phyloP scores from a whole-genome alignment of 1,140 invertebrate genomes.

The Zaprionus vittiger region DNA sequence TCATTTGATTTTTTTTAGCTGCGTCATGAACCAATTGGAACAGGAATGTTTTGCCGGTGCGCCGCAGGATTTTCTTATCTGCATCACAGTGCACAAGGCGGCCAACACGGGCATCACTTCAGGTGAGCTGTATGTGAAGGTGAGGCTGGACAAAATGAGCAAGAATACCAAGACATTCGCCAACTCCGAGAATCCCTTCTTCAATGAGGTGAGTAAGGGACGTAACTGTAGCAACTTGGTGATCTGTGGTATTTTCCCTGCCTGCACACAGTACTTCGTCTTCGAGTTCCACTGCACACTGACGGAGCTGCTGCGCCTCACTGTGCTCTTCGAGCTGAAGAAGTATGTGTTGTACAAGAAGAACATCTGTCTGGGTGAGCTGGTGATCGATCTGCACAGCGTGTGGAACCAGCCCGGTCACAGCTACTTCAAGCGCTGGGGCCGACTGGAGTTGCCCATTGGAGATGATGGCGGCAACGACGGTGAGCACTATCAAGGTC shows the following conservation, averaged over 20 bases:
- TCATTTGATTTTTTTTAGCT: background rate
- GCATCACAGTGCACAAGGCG: conserved; percentile 79
- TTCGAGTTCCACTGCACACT: conserved; percentile 88
- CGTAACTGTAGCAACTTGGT: background rate
- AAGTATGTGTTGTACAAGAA: conserved; percentile 76
- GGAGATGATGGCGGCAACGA: conserved; percentile 85
- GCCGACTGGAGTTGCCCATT: conserved; percentile 87
- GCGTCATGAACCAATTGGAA: conserved; percentile 51
- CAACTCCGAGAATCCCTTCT: conserved; percentile 86
- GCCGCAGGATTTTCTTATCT: conserved; percentile 76
- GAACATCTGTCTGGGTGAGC: conserved; percentile 87
- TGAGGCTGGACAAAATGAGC: conserved; percentile 86
- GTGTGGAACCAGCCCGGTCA: conserved; percentile 89
- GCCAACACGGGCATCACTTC: conserved; percentile 72
- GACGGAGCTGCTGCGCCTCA: conserved; percentile 83
- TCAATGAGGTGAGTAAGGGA: conserved; percentile 85
- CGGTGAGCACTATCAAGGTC: conserved; percentile 78
- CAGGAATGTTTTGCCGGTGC: conserved; percentile 66
- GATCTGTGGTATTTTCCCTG: background rate
- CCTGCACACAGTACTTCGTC: conserved; percentile 87
- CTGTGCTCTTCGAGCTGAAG: conserved; percentile 85
- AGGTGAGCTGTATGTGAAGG: conserved; percentile 86
- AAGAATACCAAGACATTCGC: conserved; percentile 85
- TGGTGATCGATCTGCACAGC: conserved; percentile 89
- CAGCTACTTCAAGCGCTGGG: conserved; percentile 93